Evolutionary conservation across 1,140 invertebrate genomes (phyloP), one percentile per base, ranked within the genome.

Genomic region (Hypothenemus hampei): DNA sequence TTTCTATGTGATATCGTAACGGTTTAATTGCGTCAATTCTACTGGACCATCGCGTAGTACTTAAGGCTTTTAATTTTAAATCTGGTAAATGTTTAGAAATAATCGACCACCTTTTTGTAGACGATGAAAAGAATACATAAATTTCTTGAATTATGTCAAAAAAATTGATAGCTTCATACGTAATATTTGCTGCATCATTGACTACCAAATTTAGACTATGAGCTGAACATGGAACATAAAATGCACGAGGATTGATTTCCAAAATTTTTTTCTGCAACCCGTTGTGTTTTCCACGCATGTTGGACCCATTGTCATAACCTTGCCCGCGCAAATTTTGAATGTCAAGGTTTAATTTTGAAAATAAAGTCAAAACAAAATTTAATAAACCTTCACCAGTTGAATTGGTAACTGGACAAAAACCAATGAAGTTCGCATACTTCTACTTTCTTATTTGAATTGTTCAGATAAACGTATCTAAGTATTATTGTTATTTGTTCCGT

Each of bases 271-370:
- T 55, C 21, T 59, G 51, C 1, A 57, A 7, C 22, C 52, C 52
- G n/a, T 22, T 47, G 41, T 57, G 41, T 33, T 49, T 57, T n/a
- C 65, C 67, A 24, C 35, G 54, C 61, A 70, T 70, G 36, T 67
- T 68, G 16, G 56, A 26, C 1, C 65, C 67, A 44, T 69, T 70
- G 45, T 68, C 67, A 50, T 68, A 66, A 29, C 61, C 51, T 51
- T 70, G 66, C 6, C 60, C 60, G 48, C 65, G 47, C 19, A 61
- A 46, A 50, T 68, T 46, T 29, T 62, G 22, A 39, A 65, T 58
- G 21, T 59, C 41, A 15, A 57, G 29, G 31, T 47, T 36, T 3
- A 33, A 26, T 36, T 54, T n/a, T 21, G 21, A 10, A 19, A 53
- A 53, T 3, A 22, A 35, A 19, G 44, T 26, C 16, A 53, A 33